Evolutionary conservation across 2,888 invertebrate species (phyloP), one percentile per base, ranked within the genome.

Genomic region (Sphinx pinastri): DNA sequence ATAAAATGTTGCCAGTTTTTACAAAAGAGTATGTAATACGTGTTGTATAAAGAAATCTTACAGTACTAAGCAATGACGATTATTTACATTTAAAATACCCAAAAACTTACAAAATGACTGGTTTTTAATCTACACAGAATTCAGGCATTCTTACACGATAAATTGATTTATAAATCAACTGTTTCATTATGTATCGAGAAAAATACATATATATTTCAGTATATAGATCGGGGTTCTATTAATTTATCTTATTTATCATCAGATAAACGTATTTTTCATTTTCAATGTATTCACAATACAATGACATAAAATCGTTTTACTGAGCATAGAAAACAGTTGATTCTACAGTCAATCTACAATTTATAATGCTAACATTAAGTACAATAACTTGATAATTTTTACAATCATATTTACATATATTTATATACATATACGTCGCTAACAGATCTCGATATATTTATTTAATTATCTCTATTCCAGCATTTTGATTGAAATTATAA

Each of bases 351-450:
- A 16, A 63, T 49, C 49, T 25, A 63, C 19, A 77, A 54, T 19
- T 54, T 52, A 60, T 52, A 47, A 68, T 19, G 16, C 60, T 55
- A 45, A 63, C 13, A 79, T 78, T 79, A 79, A 77, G 77, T 76
- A 77, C 79, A 77, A 71, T 76, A 78, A 76, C 77, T 80, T 63
- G 63, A 75, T 77, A 79, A 82, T 77, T 79, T 83, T 86, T 89
- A 89, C 86, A 89, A 72, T 82, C 82, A 85, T 88, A 76, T 87
- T 85, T 88, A 91, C 80, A 83, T 74, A 80, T 79, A 80, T 71
- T 25, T 88, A 89, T 89, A 71, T 88, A 88, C 88, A 89, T 79
- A 77, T 74, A 79, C 81, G 81, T 80, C 71, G 66, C 83, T 86
- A 88, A 88, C 91, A 92, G 91, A 90, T 91, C 91, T 84, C 77